Conservation (phyloP, 2,797 vertebrate genomes). For the Lutjanus campechanus region DNA sequence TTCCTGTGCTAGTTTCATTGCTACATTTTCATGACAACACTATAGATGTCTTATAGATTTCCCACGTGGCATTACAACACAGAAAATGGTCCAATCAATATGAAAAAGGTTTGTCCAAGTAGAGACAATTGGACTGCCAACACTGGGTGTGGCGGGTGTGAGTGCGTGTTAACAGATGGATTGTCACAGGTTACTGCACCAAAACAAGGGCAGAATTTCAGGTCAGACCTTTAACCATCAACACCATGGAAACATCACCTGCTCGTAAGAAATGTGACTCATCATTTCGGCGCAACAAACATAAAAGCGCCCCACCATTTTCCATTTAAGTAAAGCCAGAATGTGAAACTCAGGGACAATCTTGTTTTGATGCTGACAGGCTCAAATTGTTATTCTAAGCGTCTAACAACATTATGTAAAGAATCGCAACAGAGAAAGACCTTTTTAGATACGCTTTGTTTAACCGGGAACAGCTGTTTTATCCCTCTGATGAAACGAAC, state of each 20-base stretch:
- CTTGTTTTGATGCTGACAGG: too few relatives aligned
- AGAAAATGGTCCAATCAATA: background rate
- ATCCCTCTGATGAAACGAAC: too few relatives aligned
- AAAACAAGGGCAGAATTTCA: background rate
- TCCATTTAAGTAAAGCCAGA: background rate
- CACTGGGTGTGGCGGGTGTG: background rate
- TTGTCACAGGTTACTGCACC: background rate
- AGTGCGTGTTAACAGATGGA: background rate
- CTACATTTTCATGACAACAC: background rate
- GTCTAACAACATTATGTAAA: too few relatives aligned
- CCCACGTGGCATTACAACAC: background rate
- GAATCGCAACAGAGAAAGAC: too few relatives aligned
- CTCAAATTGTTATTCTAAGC: too few relatives aligned
- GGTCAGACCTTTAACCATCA: background rate
- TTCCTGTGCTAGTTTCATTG: background rate
- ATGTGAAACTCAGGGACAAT: background rate
- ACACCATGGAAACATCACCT: background rate
- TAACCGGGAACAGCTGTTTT: too few relatives aligned
- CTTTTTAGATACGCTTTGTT: too few relatives aligned
- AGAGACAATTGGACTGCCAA: background rate
- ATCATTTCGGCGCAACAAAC: background rate
- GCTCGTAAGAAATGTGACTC: background rate
- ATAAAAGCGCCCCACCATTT: too few relatives aligned
- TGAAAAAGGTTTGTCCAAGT: background rate
- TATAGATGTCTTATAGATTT: too few relatives aligned